These are phyloP conservation scores for Bombyx mandarina DNA, from an alignment of 1,140 invertebrate species.

Conservation along the genomic window DNA sequence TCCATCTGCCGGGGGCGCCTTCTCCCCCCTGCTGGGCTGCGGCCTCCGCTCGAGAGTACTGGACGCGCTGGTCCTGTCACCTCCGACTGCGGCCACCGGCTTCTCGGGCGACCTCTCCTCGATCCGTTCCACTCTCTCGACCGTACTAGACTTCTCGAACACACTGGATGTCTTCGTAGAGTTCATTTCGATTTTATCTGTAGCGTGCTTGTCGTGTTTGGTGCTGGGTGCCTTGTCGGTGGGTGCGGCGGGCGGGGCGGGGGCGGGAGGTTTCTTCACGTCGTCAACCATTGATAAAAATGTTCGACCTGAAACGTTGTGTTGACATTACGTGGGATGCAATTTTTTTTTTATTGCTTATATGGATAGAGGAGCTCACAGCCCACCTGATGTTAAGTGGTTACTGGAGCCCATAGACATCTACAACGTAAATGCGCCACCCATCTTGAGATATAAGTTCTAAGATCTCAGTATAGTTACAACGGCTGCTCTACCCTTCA, in stretches of 20 bases:
- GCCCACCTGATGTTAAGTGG: no score
- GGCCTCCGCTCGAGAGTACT: constrained; percentile 42
- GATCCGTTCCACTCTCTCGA: constrained; percentile 25
- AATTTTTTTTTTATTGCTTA: neutral
- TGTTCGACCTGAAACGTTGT: constrained; percentile 36
- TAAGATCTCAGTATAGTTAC: no score
- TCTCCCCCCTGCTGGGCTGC: constrained; percentile 21
- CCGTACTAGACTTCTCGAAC: constrained; percentile 26
- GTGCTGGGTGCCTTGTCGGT: constrained; percentile 27
- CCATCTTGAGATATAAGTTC: no score
- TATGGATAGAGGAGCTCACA: no score
- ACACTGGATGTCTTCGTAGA: constrained; percentile 22
- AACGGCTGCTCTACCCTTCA: no score
- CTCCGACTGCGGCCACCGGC: constrained; percentile 6
- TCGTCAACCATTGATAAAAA: constrained; percentile 51
- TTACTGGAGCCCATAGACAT: no score
- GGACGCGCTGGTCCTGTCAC: constrained; percentile 19
- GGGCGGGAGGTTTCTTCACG: constrained; percentile 40
- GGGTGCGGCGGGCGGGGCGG: constrained; percentile 26
- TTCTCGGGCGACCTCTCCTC: constrained; percentile 21
- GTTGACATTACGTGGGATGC: neutral
- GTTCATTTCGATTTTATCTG: constrained; percentile 22
- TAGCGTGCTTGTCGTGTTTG: constrained; percentile 20
- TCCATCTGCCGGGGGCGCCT: constrained; percentile 15
- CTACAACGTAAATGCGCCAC: no score